Conservation (phyloP, 2,797 vertebrate genomes). For the Cephalopachus bancanus region DNA sequence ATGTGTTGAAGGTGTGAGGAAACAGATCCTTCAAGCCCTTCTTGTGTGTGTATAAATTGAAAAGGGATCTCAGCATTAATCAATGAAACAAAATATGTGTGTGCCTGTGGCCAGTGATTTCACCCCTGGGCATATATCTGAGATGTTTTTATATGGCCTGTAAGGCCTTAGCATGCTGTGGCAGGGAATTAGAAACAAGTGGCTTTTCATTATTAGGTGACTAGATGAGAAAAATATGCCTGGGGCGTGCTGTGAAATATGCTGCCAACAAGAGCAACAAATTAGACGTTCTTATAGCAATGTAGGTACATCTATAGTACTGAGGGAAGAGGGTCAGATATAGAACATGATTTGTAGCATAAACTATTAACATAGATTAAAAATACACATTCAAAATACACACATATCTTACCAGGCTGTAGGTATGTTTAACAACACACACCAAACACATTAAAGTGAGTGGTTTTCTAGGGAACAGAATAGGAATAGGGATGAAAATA, state of each 20-base stretch:
- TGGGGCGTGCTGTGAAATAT: not conserved
- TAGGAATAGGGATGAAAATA: not conserved
- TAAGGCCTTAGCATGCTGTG: not conserved
- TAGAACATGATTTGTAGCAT: not conserved
- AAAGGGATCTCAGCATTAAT: not conserved
- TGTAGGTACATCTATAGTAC: fast-evolving
- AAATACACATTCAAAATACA: too few relatives aligned
- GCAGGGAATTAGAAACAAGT: not conserved
- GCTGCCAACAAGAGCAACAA: not conserved
- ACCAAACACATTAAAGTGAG: not conserved
- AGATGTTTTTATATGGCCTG: not conserved
- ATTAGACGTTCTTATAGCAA: not conserved
- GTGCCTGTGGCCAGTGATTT: too few relatives aligned
- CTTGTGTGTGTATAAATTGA: not conserved
- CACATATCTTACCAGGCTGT: not conserved
- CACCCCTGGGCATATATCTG: not conserved
- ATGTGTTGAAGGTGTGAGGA: not conserved
- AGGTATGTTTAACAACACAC: not conserved
- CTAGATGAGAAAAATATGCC: not conserved
- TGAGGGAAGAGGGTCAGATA: not conserved
- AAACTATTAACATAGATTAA: not conserved
- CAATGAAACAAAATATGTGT: not conserved
- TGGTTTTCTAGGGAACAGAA: not conserved
- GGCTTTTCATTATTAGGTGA: not conserved
- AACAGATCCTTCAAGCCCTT: not conserved